Evolutionary conservation across 2,888 invertebrate genomes (phyloP), one percentile per base, ranked within the genome.

Genomic region (Drosophila meridionalis): DNA sequence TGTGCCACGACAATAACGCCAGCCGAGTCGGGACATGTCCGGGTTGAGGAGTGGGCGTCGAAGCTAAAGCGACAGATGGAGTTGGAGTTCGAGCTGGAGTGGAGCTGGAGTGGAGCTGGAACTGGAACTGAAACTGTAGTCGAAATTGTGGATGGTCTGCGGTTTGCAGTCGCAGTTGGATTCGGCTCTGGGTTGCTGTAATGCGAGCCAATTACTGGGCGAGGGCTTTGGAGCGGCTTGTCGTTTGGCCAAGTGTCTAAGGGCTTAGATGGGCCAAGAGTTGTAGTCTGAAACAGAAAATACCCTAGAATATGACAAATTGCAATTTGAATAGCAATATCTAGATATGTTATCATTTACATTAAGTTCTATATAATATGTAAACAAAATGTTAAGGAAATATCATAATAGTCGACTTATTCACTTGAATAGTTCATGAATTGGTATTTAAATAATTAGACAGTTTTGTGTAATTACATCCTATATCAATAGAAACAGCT

Each of bases 1-100:
- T 89, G 87, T 87, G 83, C 82, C 89, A 87, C 84, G 89, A 87
- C 87, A 89, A 87, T 82, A 87, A 84, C 73, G 77, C 68, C 76
- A 82, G 78, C 57, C 74, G 68, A 53, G 61, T 40, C 43, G 62
- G 56, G 20, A 70, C 53, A 64, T 61, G 63, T 61, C 69, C 69
- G 76, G 65, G 73, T 48, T 59, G 65, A 62, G 66, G 63, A 69
- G 62, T 62, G 76, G 60, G 52, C 50, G 43, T 48, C 38, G 28
- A 3, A 48, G 56, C 48, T 57, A 36, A 20, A 47, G 34, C 52
- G 52, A 30, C n/a, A 45, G 45, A 47, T 61, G 57, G 4, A 12
- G 38, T 8, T 58, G 53, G 20, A 28, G 38, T 26, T 26, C 48
- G 26, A 30, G 42, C 11, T 40, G 62, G 30, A 48, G 45, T 57